Percentiles rank a stretch among this genome's conserved stretches.
Evolutionary conservation across 2,113 vertebrate genomes (phyloP).

Genomic region (Propithecus coquereli): DNA sequence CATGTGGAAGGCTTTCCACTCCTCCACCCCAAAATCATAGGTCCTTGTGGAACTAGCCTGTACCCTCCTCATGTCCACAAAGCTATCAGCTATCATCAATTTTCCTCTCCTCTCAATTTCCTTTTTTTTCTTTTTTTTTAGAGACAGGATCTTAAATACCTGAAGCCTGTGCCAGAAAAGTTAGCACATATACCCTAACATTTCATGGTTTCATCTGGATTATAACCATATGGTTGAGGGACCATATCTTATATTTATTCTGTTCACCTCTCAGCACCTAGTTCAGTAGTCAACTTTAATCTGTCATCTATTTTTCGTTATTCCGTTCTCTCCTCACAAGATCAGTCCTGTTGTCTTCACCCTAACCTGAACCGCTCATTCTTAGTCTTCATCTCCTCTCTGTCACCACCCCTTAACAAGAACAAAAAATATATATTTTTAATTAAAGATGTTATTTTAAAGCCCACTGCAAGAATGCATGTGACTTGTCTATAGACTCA

Average conservation of each 20-base stretch:
- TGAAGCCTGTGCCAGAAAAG: not conserved
- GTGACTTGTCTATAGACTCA: not conserved
- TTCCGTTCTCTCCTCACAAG: not conserved
- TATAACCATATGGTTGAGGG: not conserved
- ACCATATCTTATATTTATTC: not conserved
- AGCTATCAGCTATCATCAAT: not conserved
- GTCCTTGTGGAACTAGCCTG: not conserved
- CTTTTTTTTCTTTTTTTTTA: not conserved
- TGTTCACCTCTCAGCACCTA: not conserved
- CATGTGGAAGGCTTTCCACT: not conserved
- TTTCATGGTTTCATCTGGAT: not conserved
- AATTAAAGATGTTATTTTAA: constrained; percentile 39
- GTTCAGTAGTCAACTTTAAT: not conserved
- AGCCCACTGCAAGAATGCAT: not conserved
- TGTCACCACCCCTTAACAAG: not conserved
- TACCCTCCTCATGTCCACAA: not conserved
- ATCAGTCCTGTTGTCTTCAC: not conserved
- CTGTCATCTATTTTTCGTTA: not conserved
- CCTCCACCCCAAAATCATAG: not conserved
- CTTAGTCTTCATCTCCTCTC: not conserved
- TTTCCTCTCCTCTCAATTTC: not conserved
- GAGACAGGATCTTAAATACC: not conserved
- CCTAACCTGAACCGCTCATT: not conserved
- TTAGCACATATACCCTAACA: not conserved
- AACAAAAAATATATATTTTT: not conserved